Percentiles rank a stretch among this genome's conserved stretches.
Evolutionary conservation across 2,113 vertebrate species (phyloP).

Genomic region (Lepidothrix coronata): DNA sequence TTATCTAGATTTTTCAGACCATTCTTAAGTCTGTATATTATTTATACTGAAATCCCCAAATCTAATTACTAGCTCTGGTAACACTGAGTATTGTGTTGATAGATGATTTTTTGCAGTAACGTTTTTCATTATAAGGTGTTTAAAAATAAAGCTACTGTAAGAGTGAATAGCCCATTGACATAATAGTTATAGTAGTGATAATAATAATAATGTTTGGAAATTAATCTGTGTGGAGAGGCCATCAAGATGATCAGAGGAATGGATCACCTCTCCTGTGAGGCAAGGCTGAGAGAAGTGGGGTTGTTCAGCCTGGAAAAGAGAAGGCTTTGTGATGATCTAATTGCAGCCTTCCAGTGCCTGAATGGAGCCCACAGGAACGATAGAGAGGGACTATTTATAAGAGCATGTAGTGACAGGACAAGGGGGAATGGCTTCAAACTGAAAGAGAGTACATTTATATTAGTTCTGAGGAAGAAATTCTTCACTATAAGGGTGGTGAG

Average conservation of each 20-base stretch:
- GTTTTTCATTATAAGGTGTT: neutral
- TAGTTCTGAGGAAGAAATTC: neutral
- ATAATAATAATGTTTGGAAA: neutral
- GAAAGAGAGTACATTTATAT: neutral
- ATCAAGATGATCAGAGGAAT: neutral
- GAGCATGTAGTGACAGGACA: neutral
- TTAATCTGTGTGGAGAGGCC: neutral
- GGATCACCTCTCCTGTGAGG: neutral
- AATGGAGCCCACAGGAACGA: neutral
- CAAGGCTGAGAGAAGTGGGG: neutral
- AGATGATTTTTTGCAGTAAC: neutral
- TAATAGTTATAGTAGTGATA: neutral
- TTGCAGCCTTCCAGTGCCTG: neutral
- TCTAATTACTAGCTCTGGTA: neutral
- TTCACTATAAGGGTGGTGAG: neutral
- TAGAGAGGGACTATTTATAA: neutral
- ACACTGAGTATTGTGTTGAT: neutral
- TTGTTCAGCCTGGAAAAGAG: neutral
- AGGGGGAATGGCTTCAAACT: neutral
- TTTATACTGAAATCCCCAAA: conserved; percentile 17
- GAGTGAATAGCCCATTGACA: neutral
- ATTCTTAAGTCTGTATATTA: neutral
- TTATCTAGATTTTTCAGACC: conserved; percentile 10
- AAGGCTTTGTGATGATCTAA: neutral
- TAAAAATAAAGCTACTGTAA: neutral